These are phyloP conservation scores for Tyria jacobaeae DNA, from an alignment of 2,888 invertebrate genomes.

Conservation along the genomic window DNA sequence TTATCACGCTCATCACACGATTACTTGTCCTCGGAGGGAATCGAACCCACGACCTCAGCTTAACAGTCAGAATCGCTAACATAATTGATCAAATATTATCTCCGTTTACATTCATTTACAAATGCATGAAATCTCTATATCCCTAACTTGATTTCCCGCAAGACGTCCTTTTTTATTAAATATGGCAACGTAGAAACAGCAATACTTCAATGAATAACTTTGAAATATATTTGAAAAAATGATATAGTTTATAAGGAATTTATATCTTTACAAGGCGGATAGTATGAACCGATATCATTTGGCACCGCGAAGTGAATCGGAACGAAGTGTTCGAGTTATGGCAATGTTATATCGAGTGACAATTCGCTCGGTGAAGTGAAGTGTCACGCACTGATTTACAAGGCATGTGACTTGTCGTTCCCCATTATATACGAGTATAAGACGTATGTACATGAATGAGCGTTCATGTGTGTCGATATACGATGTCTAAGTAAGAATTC, in stretches of 20 bases:
- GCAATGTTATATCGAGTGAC: constrained; percentile 61
- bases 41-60: no score
- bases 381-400: constrained; percentile 69
- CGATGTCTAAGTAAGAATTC: constrained; percentile 12
- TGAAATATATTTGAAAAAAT: constrained; percentile 16
- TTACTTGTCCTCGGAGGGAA: no score
- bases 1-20: no score
- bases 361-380: constrained; percentile 58
- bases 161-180: constrained; percentile 37
- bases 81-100: background rate
- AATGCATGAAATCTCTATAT: constrained; percentile 30
- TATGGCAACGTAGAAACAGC: constrained; percentile 29
- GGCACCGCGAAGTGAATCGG: constrained; percentile 58
- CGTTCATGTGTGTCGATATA: constrained; percentile 11
- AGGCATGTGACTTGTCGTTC: constrained; percentile 61
- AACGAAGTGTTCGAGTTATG: constrained; percentile 66
- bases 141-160: constrained; percentile 37
- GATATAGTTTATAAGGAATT: background rate
- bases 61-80: no score
- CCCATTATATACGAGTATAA: constrained; percentile 49
- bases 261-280: constrained; percentile 28
- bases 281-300: constrained; percentile 53
- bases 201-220: constrained; percentile 25
- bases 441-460: constrained; percentile 41
- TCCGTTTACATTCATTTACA: constrained; percentile 20